Conservation (phyloP, 2,888 invertebrate genomes). For the Oscheius sp. region DNA sequence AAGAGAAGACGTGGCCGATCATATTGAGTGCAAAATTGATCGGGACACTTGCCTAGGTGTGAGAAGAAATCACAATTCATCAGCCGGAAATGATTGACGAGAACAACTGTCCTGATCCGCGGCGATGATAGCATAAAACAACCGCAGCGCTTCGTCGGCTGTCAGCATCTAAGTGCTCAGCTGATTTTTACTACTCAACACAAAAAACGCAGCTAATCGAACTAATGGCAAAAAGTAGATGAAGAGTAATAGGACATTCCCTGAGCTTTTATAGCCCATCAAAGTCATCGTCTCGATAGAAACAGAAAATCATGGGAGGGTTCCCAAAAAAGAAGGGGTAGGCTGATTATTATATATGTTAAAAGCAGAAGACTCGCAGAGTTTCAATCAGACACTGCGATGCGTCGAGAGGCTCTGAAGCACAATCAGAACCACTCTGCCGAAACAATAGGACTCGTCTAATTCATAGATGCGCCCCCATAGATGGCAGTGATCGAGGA, state of each 20-base stretch:
- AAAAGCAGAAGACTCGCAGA: neutral
- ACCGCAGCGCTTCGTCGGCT: conserved; percentile 22
- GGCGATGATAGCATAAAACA: conserved; percentile 32
- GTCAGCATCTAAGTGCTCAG: conserved; percentile 10
- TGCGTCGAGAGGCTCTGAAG: conserved; percentile 28
- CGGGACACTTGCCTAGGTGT: conserved; percentile 31
- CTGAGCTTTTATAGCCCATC: conserved; percentile 22
- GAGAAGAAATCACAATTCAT: conserved; percentile 36
- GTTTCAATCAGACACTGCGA: conserved; percentile 28
- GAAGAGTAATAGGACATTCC: no score
- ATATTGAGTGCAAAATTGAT: conserved; percentile 31
- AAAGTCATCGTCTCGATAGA: conserved; percentile 13
- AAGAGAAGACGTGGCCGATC: conserved; percentile 3
- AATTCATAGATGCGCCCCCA: conserved; percentile 6
- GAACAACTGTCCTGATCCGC: conserved; percentile 39
- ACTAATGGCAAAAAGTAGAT: no score
- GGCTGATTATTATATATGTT: neutral
- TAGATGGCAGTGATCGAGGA: conserved; percentile 1
- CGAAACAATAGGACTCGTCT: conserved; percentile 31
- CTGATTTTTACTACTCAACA: conserved; percentile 15
- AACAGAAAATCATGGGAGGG: neutral
- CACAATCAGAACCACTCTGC: conserved; percentile 29
- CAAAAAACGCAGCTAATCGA: no score
- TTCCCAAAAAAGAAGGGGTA: neutral
- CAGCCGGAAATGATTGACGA: conserved; percentile 36